These are phyloP conservation scores for Stenchaetothrips biformis DNA, from an alignment of 2,888 invertebrate species.

Conservation along the genomic window DNA sequence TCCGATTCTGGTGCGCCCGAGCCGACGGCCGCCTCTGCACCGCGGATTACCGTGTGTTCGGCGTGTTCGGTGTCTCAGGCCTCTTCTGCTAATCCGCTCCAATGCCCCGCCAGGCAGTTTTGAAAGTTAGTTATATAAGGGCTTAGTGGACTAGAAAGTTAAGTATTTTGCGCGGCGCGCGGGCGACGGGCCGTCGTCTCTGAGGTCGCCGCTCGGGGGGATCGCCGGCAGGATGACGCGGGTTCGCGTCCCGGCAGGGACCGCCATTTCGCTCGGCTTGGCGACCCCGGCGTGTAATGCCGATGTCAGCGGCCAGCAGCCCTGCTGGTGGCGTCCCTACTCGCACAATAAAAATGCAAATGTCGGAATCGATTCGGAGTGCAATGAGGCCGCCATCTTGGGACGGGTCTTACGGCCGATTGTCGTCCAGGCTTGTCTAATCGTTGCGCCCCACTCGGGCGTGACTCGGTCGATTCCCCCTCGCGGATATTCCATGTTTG, in stretches of 20 bases:
- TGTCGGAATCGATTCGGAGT: slow-evolving; percentile 8
- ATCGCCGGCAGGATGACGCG: not conserved
- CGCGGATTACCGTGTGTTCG: not conserved
- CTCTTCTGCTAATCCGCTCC: slow-evolving; percentile 17
- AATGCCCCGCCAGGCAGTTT: slow-evolving; percentile 10
- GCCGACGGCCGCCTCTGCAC: not conserved
- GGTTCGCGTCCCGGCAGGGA: not conserved
- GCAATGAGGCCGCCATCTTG: not conserved
- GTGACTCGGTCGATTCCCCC: too few species aligned
- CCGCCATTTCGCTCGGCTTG: too few species aligned
- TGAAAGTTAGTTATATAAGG: slow-evolving; percentile 25
- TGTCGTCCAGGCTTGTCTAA: not conserved
- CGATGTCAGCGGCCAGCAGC: too few species aligned
- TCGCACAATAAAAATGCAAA: slow-evolving; percentile 22
- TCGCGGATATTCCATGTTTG: too few species aligned
- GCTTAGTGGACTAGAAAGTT: slow-evolving; percentile 23
- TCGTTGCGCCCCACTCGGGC: too few species aligned
- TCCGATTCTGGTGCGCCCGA: too few species aligned
- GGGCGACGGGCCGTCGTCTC: not conserved
- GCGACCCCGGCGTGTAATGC: too few species aligned
- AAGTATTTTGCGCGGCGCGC: slow-evolving; percentile 10
- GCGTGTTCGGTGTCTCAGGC: not conserved
- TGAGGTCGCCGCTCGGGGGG: not conserved
- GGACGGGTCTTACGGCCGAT: not conserved
- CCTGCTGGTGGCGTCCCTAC: not conserved